Base-by-base conservation (phyloP, 2,113 vertebrate species). In the Bufo bufo region DNA sequence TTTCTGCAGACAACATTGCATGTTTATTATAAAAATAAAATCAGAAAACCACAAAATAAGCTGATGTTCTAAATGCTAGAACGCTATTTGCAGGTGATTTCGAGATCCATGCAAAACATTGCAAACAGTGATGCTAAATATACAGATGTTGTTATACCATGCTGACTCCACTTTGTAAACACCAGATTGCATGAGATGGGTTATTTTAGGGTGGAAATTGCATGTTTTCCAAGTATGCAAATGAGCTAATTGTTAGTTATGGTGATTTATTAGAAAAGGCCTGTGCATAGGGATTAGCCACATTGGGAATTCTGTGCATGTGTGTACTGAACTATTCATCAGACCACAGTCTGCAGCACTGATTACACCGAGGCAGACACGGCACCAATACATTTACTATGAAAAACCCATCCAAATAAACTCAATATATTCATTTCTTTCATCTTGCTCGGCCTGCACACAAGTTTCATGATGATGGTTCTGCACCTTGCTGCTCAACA, bases 211-310 rank as follows among this genome's bases (percentile, higher is more conserved):
- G 77, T 71, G 80, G 77, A 79, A 87, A 87, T 87, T 79, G 61
- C 59, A 80, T 87, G 85, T 87, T 87, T 87, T 87, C 85, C 85
- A 80, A 80, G 63, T 87, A 87, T 80, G 78, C 66, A 87, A 87
- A 87, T 87, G 6, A 82, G 65, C 19, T 87, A 82, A 87, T 87
- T 87, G 86, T 82, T 82, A 78, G 78, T 81, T 81, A 74, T 72
- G 61, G 52, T 87, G 77, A 82, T 87, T 72, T 87, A 81, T 82
- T 87, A 87, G 52, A 82, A 63, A 80, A 82, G 75, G 65, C 81
- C 78, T 87, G 50, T 54, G 77, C 77, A 54, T 54, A 45, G 78
- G 54, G 86, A 72, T 58, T 72, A 59, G 86, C 58, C 63, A 74
- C 86, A 87, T 72, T 87, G 78, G 78, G 78, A 66, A 87, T 87